Evolutionary conservation across 1,140 invertebrate species (phyloP).

Genomic region (Mercenaria mercenaria): DNA sequence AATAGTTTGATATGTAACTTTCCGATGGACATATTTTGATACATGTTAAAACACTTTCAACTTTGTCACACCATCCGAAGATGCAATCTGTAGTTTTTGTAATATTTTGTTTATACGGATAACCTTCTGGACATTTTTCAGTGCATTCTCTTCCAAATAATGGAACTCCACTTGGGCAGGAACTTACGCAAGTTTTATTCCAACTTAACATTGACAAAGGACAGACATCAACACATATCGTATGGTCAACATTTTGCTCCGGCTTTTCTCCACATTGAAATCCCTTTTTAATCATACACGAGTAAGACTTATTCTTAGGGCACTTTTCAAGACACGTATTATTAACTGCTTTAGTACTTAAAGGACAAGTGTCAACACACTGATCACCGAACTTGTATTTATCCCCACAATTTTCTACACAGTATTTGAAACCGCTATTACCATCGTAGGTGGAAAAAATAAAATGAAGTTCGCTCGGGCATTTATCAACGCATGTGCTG

Average conservation of each 20-base stretch:
- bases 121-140: neutral
- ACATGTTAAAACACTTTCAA: neutral
- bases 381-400: neutral
- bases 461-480: neutral
- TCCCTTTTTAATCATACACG: neutral
- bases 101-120: neutral
- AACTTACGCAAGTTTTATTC: slow-evolving; percentile 2
- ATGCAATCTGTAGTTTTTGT: neutral
- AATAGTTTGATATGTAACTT: neutral
- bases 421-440: neutral
- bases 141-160: neutral
- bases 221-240: neutral
- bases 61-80: neutral
- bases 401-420: neutral
- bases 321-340: neutral
- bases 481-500: neutral
- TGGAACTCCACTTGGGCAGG: neutral
- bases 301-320: neutral
- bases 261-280: neutral
- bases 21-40: neutral
- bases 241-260: neutral
- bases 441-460: neutral
- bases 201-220: neutral
- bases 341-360: neutral
- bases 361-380: neutral